Evolutionary conservation across 2,113 vertebrate species (phyloP), one percentile per base, ranked within the genome.

Genomic region (Myxocyprinus asiaticus): DNA sequence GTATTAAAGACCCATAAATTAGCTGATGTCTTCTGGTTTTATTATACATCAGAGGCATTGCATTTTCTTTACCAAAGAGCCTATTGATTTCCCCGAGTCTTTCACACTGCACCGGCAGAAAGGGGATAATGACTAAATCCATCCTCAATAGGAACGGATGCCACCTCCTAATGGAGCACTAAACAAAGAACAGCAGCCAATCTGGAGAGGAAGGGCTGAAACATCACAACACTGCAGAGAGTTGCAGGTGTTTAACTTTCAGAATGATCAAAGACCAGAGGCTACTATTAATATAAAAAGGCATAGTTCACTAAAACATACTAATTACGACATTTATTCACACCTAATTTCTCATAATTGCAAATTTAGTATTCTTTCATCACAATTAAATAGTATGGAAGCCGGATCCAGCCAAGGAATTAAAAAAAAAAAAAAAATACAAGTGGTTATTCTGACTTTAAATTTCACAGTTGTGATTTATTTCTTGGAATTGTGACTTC

Each of bases 71-170:
- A 50, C 43, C 33, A 76, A 69, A 69, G 14, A 82, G 58, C 58
- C 43, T 64, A 82, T 79, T 79, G 65, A 82, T 79, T 76, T 74
- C 71, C 53, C 9, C 43, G 22, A 65, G 50, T 45, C 11, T 42
- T 80, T 72, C 78, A 58, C 63, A 67, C 7, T 45, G 51, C 69
- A 45, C 17, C 22, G 12, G 68, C 69, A 66, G 44, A 67, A 66
- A 67, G 69, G 48, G 45, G 53, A 66, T 80, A 44, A 72, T 83
- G 77, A 64, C 73, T 61, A 62, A 77, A 80, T 80, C 73, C 67
- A 83, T 64, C 67, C 73, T 68, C 55, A 17, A 45, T 67, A 75
- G 73, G 53, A 69, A 72, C 7, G 11, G 67, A 58, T 53, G 70
- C 77, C 77, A 50, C 22, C 22, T 33, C 10, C 68, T 45, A 78